phyloP scores from a whole-genome alignment of 2,888 invertebrate species.

The Athrips mouffetella region DNA sequence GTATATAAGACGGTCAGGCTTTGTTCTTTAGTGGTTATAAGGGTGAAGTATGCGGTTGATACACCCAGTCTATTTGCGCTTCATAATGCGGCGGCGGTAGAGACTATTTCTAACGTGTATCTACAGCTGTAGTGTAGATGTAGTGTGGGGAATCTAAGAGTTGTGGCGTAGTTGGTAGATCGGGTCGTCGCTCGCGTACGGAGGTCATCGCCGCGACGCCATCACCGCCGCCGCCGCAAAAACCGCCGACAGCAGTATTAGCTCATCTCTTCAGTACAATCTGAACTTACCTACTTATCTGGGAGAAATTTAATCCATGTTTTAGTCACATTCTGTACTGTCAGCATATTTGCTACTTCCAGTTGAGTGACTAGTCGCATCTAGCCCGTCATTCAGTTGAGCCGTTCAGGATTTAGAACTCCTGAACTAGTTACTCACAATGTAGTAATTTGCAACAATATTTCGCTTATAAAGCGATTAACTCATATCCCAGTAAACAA shows the following conservation, averaged over 20 bases:
- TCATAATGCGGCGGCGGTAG: background rate
- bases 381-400: too few species aligned
- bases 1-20: background rate
- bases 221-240: constrained; percentile 24
- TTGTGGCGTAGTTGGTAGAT: constrained; percentile 19
- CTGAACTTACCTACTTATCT: background rate
- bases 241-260: constrained; percentile 21
- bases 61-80: constrained; percentile 10
- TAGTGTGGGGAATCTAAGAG: constrained; percentile 6
- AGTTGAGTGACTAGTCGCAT: too few species aligned
- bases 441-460: too few species aligned
- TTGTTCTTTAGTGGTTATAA: background rate
- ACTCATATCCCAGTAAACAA: too few species aligned
- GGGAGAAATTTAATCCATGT: too few species aligned
- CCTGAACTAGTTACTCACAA: too few species aligned
- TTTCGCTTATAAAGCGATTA: too few species aligned
- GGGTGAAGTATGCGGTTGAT: constrained; percentile 14
- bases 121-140: constrained; percentile 1
- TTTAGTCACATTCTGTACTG: too few species aligned
- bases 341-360: too few species aligned
- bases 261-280: constrained; percentile 33
- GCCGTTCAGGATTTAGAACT: too few species aligned
- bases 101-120: constrained; percentile 12
- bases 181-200: constrained; percentile 66
- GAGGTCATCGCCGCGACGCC: constrained; percentile 66